Evolutionary conservation across 2,113 vertebrate species (phyloP), one percentile per base, ranked within the genome.

Genomic region (Dicentrarchus labrax): DNA sequence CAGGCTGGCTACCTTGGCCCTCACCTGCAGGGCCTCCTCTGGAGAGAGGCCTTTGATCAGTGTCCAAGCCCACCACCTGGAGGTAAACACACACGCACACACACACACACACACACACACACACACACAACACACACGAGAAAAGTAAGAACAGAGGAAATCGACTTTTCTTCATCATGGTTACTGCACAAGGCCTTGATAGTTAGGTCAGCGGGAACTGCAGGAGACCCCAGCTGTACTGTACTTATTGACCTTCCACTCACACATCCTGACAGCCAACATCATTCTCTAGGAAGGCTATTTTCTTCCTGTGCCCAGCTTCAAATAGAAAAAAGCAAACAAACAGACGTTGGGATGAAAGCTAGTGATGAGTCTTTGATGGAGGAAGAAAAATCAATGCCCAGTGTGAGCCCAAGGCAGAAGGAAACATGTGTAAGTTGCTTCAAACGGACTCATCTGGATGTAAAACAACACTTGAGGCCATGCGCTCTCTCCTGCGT

Each of bases 21-120:
- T 96, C 91, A 99, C 95, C 78, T 98, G 97, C 36, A 97, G 96
- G 16, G 96, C 88, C 75, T 97, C 96, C 41, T 97, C 96, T 6
- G 97, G 94, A 57, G 97, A 96, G 48, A 99, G 93, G 56, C 91
- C 95, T 92, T 96, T 97, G 95, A 99, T 98, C 38, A 98, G 94
- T 0, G 95, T 96, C 66, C 95, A 95, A 0, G 97, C 98, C 96
- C 97, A 96, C 98, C 98, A 99, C 90, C 98, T 99, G 83, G 45
- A 92, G 87, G 19, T n/a, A 82, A 24, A 86, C 30, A 30, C 30
- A 30, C 30, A 30, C 30, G 4, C 30, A 30, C 30, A 30, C 30
- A 30, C 30, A 30, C 30, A 30, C 1, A 30, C 30, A 30, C 30
- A 30, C 30, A 30, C 30, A 30, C 30, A 30, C 30, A 30, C 2